These are phyloP conservation scores for Phoeniculus purpureus DNA, from an alignment of 2,797 vertebrate genomes.

Conservation along the genomic window DNA sequence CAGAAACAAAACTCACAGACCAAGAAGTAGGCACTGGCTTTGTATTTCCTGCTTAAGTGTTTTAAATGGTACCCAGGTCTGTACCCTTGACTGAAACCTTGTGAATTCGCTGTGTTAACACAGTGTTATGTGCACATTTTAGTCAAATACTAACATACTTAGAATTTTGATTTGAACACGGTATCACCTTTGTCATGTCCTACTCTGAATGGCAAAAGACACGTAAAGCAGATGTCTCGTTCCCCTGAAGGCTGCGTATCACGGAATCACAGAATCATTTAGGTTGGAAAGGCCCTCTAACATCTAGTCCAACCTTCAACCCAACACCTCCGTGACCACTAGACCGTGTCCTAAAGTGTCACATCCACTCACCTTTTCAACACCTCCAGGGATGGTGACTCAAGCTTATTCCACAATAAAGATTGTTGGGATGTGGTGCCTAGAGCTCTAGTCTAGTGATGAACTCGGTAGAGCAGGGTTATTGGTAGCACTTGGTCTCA, in stretches of 20 bases:
- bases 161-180: background rate
- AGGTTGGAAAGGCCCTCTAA: no score
- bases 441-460: no score
- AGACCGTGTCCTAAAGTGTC: no score
- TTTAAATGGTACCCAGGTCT: background rate
- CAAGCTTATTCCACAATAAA: no score
- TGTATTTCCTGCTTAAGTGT: background rate
- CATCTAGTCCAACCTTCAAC: no score
- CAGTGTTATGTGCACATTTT: background rate
- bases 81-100: background rate
- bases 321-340: no score
- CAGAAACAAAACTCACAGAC: background rate
- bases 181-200: background rate
- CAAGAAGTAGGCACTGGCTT: background rate
- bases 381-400: no score
- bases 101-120: background rate
- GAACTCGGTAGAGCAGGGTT: no score
- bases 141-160: constrained; percentile 1
- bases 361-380: no score
- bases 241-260: background rate
- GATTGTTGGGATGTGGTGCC: no score
- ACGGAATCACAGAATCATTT: no score
- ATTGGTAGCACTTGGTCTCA: no score
- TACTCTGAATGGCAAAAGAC: background rate
- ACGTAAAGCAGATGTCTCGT: background rate